Evolutionary conservation across 2,888 invertebrate genomes (phyloP).

Genomic region (Tinea semifulvella): DNA sequence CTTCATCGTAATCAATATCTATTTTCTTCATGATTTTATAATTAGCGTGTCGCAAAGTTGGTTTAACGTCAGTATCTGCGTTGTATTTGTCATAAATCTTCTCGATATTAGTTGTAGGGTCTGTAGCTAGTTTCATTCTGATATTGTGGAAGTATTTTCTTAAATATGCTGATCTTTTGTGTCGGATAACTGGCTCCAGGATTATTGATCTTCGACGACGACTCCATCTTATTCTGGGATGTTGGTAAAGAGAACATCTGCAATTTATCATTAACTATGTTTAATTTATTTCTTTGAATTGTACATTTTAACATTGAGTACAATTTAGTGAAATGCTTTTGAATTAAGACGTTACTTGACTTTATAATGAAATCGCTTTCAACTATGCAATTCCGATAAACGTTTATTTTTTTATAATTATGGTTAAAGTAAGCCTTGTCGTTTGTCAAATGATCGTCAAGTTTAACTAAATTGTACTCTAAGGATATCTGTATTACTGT

Average conservation of each 20-base stretch:
- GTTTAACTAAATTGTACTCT: no score
- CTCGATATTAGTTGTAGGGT: slow-evolving; percentile 35
- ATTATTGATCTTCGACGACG: slow-evolving; percentile 64
- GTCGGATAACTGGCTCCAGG: slow-evolving; percentile 44
- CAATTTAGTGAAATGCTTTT: neutral
- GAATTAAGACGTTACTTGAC: neutral
- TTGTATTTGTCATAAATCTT: slow-evolving; percentile 58
- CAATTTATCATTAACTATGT: slow-evolving; percentile 12
- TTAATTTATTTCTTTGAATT: neutral
- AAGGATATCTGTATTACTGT: no score
- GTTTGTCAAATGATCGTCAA: no score
- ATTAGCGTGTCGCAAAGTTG: slow-evolving; percentile 55
- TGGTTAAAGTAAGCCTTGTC: no score
- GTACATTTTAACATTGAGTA: neutral
- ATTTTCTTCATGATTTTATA: slow-evolving; percentile 57
- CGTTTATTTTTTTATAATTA: no score
- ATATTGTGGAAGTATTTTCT: slow-evolving; percentile 52
- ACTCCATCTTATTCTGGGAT: slow-evolving; percentile 87
- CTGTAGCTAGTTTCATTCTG: slow-evolving; percentile 29
- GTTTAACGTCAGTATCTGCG: slow-evolving; percentile 38
- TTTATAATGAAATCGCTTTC: no score
- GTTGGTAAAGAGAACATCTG: slow-evolving; percentile 84
- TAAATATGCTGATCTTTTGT: slow-evolving; percentile 45
- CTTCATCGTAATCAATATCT: slow-evolving; percentile 37
- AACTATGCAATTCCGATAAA: no score